Evolutionary conservation across 2,797 vertebrate species (phyloP).

Genomic region (Dipus sagitta): DNA sequence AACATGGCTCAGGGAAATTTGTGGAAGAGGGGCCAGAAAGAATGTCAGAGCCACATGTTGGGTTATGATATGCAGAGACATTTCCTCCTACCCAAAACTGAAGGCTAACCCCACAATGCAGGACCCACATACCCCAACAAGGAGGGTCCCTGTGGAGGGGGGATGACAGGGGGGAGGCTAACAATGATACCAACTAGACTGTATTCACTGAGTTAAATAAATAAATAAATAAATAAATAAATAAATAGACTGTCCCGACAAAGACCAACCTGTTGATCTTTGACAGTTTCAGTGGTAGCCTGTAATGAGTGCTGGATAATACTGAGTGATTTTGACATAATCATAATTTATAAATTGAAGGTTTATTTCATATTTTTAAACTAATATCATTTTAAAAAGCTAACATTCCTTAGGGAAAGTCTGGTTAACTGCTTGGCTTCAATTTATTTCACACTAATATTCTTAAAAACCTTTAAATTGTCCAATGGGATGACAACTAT

Average conservation of each 20-base stretch:
- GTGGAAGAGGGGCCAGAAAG: no score
- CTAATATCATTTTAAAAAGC: background rate
- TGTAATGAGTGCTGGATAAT: background rate
- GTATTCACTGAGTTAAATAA: no score
- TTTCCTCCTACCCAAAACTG: no score
- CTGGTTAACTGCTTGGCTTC: background rate
- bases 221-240: no score
- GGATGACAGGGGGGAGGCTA: no score
- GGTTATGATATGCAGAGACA: no score
- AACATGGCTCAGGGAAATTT: no score
- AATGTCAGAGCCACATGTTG: no score
- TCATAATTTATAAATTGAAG: constrained; percentile 34
- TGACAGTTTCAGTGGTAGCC: background rate
- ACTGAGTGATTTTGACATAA: background rate
- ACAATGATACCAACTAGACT: no score
- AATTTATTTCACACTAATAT: constrained; percentile 42
- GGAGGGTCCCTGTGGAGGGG: no score
- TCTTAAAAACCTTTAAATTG: constrained; percentile 41
- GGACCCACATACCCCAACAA: no score
- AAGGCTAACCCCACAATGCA: no score
- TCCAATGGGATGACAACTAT: constrained; percentile 17
- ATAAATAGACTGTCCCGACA: background rate
- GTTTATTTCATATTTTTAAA: constrained; percentile 42
- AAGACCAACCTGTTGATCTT: background rate
- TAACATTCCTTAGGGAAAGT: background rate